Conservation (phyloP, 2,797 vertebrate genomes). For the Anabacerthia variegaticeps region DNA sequence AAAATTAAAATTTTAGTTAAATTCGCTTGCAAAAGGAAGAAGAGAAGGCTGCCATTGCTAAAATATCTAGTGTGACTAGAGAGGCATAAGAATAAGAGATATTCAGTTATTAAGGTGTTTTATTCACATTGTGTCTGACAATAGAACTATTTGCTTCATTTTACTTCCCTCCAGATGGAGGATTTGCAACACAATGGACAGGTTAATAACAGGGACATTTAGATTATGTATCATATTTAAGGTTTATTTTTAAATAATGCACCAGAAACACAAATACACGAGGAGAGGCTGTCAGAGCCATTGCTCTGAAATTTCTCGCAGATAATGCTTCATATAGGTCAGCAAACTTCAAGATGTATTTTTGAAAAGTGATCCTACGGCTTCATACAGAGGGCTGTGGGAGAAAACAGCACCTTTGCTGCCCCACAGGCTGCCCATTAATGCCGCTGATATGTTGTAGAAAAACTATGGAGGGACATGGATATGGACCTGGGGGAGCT, state of each 20-base stretch:
- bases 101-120: not conserved
- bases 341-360: not conserved
- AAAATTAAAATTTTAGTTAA: not conserved
- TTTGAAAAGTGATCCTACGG: not conserved
- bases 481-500: not conserved
- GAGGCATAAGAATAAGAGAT: not conserved
- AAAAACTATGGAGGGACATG: not conserved
- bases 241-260: not conserved
- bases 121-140: not conserved
- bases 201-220: not conserved
- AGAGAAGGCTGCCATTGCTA: not conserved
- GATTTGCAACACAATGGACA: not conserved
- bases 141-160: not conserved
- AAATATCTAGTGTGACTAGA: not conserved
- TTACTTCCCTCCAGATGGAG: not conserved
- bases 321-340: not conserved
- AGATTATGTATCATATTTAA: not conserved
- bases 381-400: not conserved
- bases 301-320: not conserved
- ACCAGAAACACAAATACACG: not conserved
- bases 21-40: not conserved
- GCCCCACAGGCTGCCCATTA: not conserved
- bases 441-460: accelerated
- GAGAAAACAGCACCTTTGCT: not conserved
- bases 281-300: not conserved